Conservation (phyloP, 2,888 invertebrate genomes). For the Megastigmus dorsalis region DNA sequence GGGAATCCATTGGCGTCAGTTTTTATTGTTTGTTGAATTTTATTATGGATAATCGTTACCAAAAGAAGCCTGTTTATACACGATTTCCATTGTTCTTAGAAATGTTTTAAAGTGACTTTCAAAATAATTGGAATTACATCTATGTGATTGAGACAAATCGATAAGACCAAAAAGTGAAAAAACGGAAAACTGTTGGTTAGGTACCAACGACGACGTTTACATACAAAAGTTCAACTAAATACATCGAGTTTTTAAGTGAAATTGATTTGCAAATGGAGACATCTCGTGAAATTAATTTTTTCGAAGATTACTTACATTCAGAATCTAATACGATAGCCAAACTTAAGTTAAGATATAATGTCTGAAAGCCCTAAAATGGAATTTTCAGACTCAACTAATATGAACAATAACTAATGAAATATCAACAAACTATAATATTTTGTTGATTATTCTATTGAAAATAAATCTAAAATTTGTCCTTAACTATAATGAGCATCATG, state of each 20-base stretch:
- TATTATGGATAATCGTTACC: background rate
- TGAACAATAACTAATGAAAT: background rate
- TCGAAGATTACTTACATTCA: background rate
- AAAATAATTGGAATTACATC: background rate
- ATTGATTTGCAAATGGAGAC: background rate
- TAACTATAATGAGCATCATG: constrained; percentile 58
- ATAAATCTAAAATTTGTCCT: background rate
- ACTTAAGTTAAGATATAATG: background rate
- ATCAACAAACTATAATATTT: background rate
- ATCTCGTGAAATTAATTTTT: background rate
- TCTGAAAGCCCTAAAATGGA: background rate
- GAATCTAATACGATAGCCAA: background rate
- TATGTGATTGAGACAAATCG: background rate
- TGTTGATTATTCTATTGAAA: background rate
- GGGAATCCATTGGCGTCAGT: constrained; percentile 33
- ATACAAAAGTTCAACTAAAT: background rate
- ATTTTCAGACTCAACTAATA: background rate
- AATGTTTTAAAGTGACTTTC: background rate
- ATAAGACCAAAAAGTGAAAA: background rate
- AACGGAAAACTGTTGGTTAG: constrained; percentile 19
- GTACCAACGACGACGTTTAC: background rate
- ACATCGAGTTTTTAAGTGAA: background rate
- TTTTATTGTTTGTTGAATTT: constrained; percentile 32
- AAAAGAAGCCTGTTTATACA: background rate
- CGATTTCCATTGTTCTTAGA: background rate